Evolutionary conservation across 2,113 vertebrate genomes (phyloP).

Genomic region (Oenanthe melanoleuca): DNA sequence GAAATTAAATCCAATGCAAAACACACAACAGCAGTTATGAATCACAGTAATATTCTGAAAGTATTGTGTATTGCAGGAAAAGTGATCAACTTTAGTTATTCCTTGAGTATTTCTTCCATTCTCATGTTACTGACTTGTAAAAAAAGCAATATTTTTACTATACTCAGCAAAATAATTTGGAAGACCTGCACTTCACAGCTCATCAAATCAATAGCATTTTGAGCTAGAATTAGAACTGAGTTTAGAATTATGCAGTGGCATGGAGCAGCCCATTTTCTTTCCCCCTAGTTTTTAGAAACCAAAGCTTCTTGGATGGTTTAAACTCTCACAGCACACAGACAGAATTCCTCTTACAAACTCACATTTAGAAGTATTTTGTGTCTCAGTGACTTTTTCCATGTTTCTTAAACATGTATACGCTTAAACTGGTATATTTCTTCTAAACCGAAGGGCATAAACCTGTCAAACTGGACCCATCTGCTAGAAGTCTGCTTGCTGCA

Average conservation of each 20-base stretch:
- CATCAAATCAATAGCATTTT: neutral
- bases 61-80: neutral
- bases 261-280: neutral
- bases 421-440: neutral
- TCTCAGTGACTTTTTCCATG: neutral
- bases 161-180: neutral
- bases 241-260: neutral
- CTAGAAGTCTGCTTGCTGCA: neutral
- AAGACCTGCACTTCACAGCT: neutral
- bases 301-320: neutral
- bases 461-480: neutral
- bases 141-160: neutral
- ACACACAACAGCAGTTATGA: neutral
- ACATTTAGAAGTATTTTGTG: neutral
- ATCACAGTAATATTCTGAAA: neutral
- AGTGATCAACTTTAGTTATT: neutral
- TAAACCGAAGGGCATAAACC: neutral
- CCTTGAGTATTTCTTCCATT: neutral
- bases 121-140: neutral
- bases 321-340: neutral
- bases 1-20: neutral
- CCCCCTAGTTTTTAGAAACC: neutral
- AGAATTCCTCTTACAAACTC: neutral
- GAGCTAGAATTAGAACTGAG: neutral
- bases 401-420: neutral